A percentile compares a stretch with the other conserved stretches of the same genome.
phyloP scores from a whole-genome alignment of 2,113 vertebrate species.

The Agapornis roseicollis region DNA sequence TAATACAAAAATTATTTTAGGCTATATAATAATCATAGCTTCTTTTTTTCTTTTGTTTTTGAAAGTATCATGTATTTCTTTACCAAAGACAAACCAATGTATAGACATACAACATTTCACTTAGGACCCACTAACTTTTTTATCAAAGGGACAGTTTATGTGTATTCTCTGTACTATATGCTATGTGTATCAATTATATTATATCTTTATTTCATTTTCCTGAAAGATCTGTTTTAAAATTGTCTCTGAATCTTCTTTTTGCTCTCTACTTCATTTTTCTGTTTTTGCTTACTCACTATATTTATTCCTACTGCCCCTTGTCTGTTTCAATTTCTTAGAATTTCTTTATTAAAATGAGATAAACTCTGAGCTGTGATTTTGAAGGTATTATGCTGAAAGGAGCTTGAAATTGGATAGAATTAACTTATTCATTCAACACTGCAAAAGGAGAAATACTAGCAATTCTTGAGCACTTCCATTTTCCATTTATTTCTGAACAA shows the following conservation, averaged over 20 bases:
- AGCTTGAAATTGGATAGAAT: slow-evolving; percentile 46
- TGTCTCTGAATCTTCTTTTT: not conserved
- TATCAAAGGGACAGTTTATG: not conserved
- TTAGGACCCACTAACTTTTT: not conserved
- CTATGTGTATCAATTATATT: not conserved
- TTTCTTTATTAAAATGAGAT: slow-evolving; percentile 15
- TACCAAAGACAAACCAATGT: not conserved
- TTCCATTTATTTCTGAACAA: not conserved
- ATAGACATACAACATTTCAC: not conserved
- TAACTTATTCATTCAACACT: not conserved
- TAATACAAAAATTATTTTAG: not conserved
- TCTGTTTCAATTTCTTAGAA: not conserved
- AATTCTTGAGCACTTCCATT: not conserved
- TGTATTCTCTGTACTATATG: not conserved
- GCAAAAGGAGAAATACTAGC: not conserved
- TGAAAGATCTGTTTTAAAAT: not conserved
- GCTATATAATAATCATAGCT: not conserved
- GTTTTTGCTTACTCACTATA: not conserved
- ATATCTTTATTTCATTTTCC: not conserved
- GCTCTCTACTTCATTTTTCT: not conserved
- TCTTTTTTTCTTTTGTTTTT: not conserved
- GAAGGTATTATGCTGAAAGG: slow-evolving; percentile 25
- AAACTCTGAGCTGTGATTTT: slow-evolving; percentile 39
- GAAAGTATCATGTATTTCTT: not conserved
- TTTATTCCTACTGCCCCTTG: not conserved